Percentiles rank a stretch among this genome's conserved stretches.
Conservation (phyloP, 2,113 vertebrate genomes). For the Hydropotes inermis region DNA sequence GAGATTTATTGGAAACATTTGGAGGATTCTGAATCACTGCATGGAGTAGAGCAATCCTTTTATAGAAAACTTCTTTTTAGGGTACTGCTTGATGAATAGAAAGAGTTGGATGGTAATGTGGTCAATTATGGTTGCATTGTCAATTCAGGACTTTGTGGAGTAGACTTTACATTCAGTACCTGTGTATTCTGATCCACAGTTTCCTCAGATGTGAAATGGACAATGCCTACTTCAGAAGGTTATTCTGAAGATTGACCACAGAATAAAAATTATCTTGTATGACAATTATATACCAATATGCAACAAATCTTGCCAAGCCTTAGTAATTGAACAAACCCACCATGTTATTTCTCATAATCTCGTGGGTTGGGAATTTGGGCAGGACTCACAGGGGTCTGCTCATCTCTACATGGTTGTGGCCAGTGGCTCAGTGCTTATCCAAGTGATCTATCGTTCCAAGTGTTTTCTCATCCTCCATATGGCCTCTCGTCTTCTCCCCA, state of each 20-base stretch:
- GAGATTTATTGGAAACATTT: constrained; percentile 25
- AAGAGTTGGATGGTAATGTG: neutral
- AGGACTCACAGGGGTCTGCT: neutral
- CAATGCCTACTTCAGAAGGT: neutral
- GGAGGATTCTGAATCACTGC: neutral
- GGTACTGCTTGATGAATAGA: neutral
- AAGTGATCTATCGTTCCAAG: neutral
- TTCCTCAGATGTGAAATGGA: neutral
- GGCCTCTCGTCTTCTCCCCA: neutral
- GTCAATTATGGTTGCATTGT: neutral
- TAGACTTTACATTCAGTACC: neutral
- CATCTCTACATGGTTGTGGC: neutral
- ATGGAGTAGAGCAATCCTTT: neutral
- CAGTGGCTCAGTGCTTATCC: neutral
- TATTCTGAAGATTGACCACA: neutral
- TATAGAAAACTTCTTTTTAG: neutral
- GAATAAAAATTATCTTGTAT: neutral
- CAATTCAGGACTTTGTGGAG: neutral
- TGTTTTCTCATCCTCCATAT: neutral
- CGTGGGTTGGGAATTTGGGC: neutral
- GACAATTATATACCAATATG: neutral
- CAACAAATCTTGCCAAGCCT: neutral
- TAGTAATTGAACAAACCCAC: neutral
- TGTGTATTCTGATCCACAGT: neutral
- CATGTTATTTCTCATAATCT: neutral